Evolutionary conservation across 2,113 vertebrate genomes (phyloP), one percentile per base, ranked within the genome.

Genomic region (Bettongia penicillata): DNA sequence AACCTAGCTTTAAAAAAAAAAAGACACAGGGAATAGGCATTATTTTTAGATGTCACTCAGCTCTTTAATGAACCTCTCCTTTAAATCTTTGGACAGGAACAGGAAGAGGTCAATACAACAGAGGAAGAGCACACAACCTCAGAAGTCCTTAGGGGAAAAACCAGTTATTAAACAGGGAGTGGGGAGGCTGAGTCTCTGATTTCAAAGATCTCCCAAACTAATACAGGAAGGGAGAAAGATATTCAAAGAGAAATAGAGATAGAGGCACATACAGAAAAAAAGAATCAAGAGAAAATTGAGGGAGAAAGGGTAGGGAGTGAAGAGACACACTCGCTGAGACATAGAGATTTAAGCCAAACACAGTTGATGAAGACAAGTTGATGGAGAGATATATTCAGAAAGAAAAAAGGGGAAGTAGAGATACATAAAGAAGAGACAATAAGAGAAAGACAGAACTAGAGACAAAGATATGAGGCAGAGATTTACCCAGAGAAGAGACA

Each of bases 331-430:
- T 28, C 37, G 43, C 1, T n/a, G 19, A 53, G n/a, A 25, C 5
- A 53, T 3, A 53, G 37, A 53, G 91, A 19, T 53, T 43, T 12
- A n/a, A 55, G 31, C 51, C 22, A 48, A 14, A 91, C 12, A 61
- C 68, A 84, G 68, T 43, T 84, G 68, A 84, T 43, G n/a, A 84
- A 84, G 37, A n/a, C 48, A 1, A 24, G 61, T 47, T 8, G 8
- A n/a, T 84, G 57, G 11, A 31, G 43, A 50, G 8, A 9, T 37
- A 47, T 43, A 11, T 77, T 16, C 37, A 23, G 8, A 48, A 12
- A 37, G 90, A 3, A 2, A 37, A 25, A 55, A 48, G 68, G 49
- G 0, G 0, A 31, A 2, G 0, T 24, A 2, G 43, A 57, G 0
- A 84, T 22, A 4, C 7, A n/a, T 3, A 31, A 51, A 51, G n/a